Base-by-base conservation (phyloP, 1,140 invertebrate genomes). In the Oreohelix idahoensis region DNA sequence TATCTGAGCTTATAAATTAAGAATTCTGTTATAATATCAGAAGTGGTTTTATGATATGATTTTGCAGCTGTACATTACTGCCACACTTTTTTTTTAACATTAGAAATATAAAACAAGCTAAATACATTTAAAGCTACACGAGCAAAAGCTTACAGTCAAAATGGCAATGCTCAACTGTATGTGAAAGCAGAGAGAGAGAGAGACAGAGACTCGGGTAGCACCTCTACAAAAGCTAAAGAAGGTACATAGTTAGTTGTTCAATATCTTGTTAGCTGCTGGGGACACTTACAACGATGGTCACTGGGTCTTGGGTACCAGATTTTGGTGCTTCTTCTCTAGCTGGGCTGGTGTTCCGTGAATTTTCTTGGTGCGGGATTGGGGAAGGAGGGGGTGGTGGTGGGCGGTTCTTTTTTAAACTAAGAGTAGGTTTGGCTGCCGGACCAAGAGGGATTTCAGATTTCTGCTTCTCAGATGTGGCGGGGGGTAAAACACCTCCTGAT, bases 221-320 rank as follows among this genome's bases (percentile, higher is more conserved):
- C 26, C 23, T 42, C 35, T 42, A 74, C 23, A 45, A 39, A 39
- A 36, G 69, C 32, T 39, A 71, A 23, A 23, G 23, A 39, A 45
- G 10, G 11, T 42, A 74, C 23, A 39, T 20, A n/a, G 71, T 42
- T 74, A 74, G 38, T 26, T 39, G 36, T 26, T 39, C 11, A 45
- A 45, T 23, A 39, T 17, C 23, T 45, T 74, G 26, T 39, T 20
- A 77, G 26, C 42, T 77, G 75, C 13, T 51, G 36, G 77, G 53
- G 80, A 70, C 36, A 82, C 80, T 82, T 82, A 82, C 80, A 45
- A 82, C 80, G 49, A 82, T 36, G 80, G 80, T 38, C 11, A 82
- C 80, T 26, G 32, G 51, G 35, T 51, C 51, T 42, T 66, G 49
- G 23, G 17, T 38, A 38, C 42, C 29, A 58, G 75, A 29, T 39